Evolutionary conservation across 2,888 invertebrate genomes (phyloP).

Genomic region (Acronicta aceris): DNA sequence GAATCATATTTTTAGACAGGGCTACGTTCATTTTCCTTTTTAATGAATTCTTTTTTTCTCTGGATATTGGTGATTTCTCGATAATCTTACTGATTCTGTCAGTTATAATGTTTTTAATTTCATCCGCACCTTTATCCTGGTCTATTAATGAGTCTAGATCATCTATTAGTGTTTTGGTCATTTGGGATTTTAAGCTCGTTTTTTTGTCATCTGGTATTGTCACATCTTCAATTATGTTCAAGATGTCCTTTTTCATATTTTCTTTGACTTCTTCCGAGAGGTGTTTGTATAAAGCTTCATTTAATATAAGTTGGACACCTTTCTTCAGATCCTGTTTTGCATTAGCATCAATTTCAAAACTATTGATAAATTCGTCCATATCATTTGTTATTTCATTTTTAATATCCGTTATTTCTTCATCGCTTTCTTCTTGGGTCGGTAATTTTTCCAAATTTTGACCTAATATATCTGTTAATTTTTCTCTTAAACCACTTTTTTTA

Average conservation of each 20-base stretch:
- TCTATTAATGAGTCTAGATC: not conserved
- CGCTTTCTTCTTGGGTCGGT: not conserved
- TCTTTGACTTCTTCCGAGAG: constrained; percentile 1
- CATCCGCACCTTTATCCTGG: constrained; percentile 2
- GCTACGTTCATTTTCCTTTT: constrained; percentile 7
- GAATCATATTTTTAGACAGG: constrained; percentile 15
- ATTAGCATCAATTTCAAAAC: not conserved
- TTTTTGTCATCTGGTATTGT: constrained; percentile 5
- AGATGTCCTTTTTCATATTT: constrained; percentile 4
- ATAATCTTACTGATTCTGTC: constrained; percentile 4
- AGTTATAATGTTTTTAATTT: constrained; percentile 5
- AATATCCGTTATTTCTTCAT: constrained; percentile 1
- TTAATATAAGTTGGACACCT: constrained; percentile 2
- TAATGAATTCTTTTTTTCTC: constrained; percentile 13
- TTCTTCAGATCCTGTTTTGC: constrained; percentile 6
- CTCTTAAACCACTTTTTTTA: not conserved
- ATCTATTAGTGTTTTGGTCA: constrained; percentile 1
- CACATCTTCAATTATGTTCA: constrained; percentile 10
- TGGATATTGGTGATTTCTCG: constrained; percentile 5
- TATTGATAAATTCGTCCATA: not conserved
- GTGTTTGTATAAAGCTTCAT: constrained; percentile 9
- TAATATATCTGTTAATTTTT: not conserved
- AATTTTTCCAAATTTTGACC: not conserved
- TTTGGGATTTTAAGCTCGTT: constrained; percentile 4
- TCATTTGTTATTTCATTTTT: constrained; percentile 2